These are phyloP conservation scores for Morone saxatilis DNA, from an alignment of 2,113 vertebrate species.

Conservation along the genomic window DNA sequence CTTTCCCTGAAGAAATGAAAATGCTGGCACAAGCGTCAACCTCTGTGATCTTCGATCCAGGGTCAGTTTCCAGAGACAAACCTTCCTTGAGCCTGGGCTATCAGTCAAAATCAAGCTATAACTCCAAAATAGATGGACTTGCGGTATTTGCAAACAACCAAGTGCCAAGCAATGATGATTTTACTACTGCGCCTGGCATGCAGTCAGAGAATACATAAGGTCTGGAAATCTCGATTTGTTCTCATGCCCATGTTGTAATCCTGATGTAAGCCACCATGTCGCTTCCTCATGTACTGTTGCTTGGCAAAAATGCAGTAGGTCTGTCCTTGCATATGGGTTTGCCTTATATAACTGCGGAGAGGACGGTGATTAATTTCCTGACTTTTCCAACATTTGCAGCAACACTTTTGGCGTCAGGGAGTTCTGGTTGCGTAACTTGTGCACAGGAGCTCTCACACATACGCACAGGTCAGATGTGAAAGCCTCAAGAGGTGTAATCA, in stretches of 20 bases:
- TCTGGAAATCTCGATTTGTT: slow-evolving; percentile 69
- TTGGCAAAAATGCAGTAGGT: slow-evolving; percentile 58
- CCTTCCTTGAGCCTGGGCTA: background rate
- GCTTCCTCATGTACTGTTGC: slow-evolving; percentile 48
- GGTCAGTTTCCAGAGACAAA: slow-evolving; percentile 14
- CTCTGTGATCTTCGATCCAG: slow-evolving; percentile 19
- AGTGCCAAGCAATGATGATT: slow-evolving; percentile 49
- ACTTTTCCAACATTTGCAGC: slow-evolving; percentile 17
- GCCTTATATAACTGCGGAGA: slow-evolving; percentile 65
- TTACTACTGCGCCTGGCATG: slow-evolving; percentile 55
- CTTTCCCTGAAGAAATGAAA: slow-evolving; percentile 21
- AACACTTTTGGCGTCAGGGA: slow-evolving; percentile 13
- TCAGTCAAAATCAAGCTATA: slow-evolving; percentile 15
- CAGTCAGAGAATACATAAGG: slow-evolving; percentile 64
- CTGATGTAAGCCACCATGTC: slow-evolving; percentile 74
- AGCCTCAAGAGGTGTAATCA: slow-evolving; percentile 39
- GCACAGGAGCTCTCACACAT: slow-evolving; percentile 19
- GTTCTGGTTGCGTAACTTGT: slow-evolving; percentile 38
- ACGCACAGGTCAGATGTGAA: slow-evolving; percentile 30
- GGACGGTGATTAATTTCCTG: slow-evolving; percentile 51
- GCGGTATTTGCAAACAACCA: slow-evolving; percentile 18
- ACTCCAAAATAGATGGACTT: background rate
- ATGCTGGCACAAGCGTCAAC: slow-evolving; percentile 1
- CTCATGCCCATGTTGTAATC: slow-evolving; percentile 76
- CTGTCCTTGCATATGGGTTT: slow-evolving; percentile 41